Conservation (phyloP, 1,140 invertebrate species). For the Pseudoatta argentina region DNA sequence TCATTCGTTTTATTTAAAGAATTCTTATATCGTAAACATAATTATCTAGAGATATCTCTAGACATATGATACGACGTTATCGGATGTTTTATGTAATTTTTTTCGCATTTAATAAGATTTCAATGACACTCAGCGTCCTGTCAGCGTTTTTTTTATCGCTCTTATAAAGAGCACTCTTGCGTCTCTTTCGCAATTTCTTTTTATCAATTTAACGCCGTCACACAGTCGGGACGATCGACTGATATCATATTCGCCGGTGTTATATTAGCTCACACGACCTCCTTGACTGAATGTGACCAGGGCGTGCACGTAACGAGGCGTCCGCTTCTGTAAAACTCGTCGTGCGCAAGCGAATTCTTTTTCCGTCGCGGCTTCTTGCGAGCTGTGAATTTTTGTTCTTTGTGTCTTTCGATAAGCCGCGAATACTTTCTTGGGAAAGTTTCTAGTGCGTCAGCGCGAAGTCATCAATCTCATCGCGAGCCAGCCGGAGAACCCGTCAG, state of each 20-base stretch:
- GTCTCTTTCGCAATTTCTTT: constrained; percentile 56
- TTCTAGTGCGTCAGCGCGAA: constrained; percentile 43
- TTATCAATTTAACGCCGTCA: constrained; percentile 49
- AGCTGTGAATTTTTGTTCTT: constrained; percentile 40
- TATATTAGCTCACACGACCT: constrained; percentile 52
- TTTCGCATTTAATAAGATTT: constrained; percentile 32
- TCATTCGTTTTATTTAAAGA: constrained; percentile 2
- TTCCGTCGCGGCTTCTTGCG: constrained; percentile 2
- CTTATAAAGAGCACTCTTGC: constrained; percentile 8
- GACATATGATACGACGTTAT: neutral
- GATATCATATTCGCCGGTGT: constrained; percentile 51
- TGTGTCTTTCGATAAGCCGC: constrained; percentile 43
- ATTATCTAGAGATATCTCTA: constrained; percentile 1
- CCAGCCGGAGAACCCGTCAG: constrained; percentile 16
- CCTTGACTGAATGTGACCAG: constrained; percentile 38
- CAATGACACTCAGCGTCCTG: neutral
- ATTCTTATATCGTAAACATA: neutral
- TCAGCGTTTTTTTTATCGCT: constrained; percentile 46
- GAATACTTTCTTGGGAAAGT: constrained; percentile 46
- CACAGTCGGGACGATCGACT: constrained; percentile 22
- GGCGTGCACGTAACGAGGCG: constrained; percentile 20
- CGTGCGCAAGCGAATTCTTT: constrained; percentile 56
- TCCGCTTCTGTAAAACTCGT: constrained; percentile 30
- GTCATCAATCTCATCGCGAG: constrained; percentile 44
- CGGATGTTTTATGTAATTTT: constrained; percentile 3